These are phyloP conservation scores for Rhopalosiphum padi DNA, from an alignment of 1,140 invertebrate genomes.

Conservation along the genomic window DNA sequence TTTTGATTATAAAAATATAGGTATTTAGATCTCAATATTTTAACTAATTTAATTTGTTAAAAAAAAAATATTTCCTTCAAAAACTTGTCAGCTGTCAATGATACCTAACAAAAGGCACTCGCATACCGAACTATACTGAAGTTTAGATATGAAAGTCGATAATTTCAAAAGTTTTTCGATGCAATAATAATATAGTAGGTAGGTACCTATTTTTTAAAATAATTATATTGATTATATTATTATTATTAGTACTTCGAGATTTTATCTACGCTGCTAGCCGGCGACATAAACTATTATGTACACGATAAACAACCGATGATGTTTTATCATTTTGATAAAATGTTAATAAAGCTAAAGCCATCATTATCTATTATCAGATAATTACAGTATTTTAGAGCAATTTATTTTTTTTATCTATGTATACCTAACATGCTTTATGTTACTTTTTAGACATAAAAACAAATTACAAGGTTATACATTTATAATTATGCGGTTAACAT, in stretches of 20 bases:
- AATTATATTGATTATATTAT: neutral
- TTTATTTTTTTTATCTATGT: constrained; percentile 3
- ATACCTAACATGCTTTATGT: neutral
- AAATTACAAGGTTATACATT: neutral
- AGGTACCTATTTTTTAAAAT: neutral
- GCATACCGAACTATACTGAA: neutral
- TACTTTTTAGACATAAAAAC: neutral
- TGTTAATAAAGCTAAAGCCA: neutral
- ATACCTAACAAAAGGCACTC: neutral
- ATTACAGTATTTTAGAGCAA: neutral
- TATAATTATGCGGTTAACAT: neutral
- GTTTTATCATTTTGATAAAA: neutral
- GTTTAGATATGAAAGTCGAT: neutral
- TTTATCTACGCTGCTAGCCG: neutral
- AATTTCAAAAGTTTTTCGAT: neutral
- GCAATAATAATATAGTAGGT: neutral
- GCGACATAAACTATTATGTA: neutral
- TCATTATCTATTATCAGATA: neutral
- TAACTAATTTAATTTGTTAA: neutral
- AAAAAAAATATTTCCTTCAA: neutral
- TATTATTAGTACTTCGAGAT: neutral
- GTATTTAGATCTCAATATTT: neutral
- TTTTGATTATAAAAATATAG: neutral
- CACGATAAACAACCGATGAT: neutral
- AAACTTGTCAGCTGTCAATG: neutral